Percentiles rank a stretch among this genome's conserved stretches.
phyloP scores from a whole-genome alignment of 2,113 vertebrate genomes.

The Caloenas nicobarica region DNA sequence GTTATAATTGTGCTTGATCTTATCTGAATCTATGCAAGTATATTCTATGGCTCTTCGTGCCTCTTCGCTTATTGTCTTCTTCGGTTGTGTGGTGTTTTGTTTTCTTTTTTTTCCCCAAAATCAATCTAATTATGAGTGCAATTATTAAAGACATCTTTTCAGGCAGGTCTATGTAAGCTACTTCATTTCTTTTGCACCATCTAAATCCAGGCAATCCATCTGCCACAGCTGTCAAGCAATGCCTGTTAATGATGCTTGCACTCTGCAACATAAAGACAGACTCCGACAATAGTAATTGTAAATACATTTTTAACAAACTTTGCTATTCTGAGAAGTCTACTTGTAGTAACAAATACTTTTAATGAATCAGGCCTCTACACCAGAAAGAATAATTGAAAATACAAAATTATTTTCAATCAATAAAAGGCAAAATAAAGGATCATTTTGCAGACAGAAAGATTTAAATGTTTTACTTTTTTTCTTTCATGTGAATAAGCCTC shows the following conservation, averaged over 20 bases:
- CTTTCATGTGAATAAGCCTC: slow-evolving; percentile 59
- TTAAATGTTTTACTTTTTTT: slow-evolving; percentile 49
- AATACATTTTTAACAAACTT: slow-evolving; percentile 61
- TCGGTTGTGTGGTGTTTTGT: neutral
- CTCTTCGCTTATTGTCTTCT: neutral
- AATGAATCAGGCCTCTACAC: slow-evolving; percentile 66
- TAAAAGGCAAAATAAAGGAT: slow-evolving; percentile 47
- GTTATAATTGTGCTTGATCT: neutral
- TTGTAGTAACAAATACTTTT: slow-evolving; percentile 73
- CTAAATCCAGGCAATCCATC: slow-evolving; percentile 72
- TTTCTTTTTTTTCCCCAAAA: neutral
- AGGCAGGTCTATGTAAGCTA: slow-evolving; percentile 69
- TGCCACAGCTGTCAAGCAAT: slow-evolving; percentile 66
- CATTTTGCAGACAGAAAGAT: slow-evolving; percentile 50
- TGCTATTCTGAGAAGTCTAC: slow-evolving; percentile 75
- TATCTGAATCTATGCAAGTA: neutral
- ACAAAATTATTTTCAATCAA: slow-evolving; percentile 68
- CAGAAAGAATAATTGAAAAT: slow-evolving; percentile 74
- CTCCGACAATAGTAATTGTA: slow-evolving; percentile 41
- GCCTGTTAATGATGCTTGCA: slow-evolving; percentile 55
- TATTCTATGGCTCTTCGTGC: neutral
- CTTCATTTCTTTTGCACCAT: slow-evolving; percentile 68
- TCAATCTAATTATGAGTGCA: slow-evolving; percentile 69
- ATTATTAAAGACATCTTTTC: slow-evolving; percentile 74
- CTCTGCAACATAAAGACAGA: slow-evolving; percentile 32